These are phyloP conservation scores for Aplidium turbinatum DNA, from an alignment of 23 tunicate genomes.

Conservation along the genomic window DNA sequence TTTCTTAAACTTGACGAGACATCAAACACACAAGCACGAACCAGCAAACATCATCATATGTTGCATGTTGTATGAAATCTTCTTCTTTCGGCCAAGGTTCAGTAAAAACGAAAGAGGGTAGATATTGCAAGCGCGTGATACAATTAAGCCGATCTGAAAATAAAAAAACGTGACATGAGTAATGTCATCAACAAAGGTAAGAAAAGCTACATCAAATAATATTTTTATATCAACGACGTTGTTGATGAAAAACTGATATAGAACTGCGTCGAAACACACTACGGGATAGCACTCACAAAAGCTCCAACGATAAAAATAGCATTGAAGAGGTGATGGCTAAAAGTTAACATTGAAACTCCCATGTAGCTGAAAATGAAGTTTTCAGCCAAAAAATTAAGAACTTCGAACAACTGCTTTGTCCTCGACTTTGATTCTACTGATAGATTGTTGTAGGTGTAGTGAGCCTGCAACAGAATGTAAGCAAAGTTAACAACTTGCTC, in stretches of 20 bases:
- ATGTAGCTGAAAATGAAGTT: constrained; percentile 98
- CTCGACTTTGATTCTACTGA: constrained; percentile 78
- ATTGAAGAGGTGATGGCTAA: constrained; percentile 72
- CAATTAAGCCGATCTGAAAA: constrained; percentile 59
- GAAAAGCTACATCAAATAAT: no score
- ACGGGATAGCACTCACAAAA: constrained; percentile 74
- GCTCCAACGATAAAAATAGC: constrained; percentile 93
- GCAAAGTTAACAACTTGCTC: no score
- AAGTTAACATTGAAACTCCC: constrained; percentile 95
- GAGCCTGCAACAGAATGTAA: constrained; percentile 64
- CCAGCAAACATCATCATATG: constrained; percentile 99
- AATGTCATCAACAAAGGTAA: no score
- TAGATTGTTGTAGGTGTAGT: constrained; percentile 98
- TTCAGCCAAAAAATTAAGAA: constrained; percentile 96
- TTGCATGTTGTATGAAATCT: constrained; percentile 79
- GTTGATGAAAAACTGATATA: no score
- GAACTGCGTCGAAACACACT: no score
- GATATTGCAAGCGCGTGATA: constrained; percentile 89
- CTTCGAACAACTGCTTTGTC: constrained; percentile 80
- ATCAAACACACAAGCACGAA: background rate
- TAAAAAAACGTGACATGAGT: no score
- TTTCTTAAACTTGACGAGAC: no score
- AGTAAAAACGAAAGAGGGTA: constrained; percentile 94
- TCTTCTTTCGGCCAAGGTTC: constrained; percentile 81
- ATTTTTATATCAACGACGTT: no score